Evolutionary conservation across 1,140 invertebrate species (phyloP).

Genomic region (Ruditapes philippinarum): DNA sequence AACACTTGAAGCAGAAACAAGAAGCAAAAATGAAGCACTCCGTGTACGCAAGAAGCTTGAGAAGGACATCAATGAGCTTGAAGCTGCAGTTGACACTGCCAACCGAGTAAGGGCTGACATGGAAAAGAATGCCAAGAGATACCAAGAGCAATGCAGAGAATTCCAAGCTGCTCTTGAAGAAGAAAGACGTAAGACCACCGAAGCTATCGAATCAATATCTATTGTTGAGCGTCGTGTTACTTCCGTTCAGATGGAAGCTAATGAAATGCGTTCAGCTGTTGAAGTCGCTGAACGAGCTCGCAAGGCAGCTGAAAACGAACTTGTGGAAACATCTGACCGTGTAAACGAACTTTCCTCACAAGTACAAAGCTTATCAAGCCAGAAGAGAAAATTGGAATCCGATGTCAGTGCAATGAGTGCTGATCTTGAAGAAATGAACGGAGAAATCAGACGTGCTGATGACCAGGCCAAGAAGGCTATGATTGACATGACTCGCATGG

Average conservation of each 20-base stretch:
- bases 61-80: constrained; percentile 99
- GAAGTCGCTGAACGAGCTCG: constrained; percentile 98
- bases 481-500: constrained; percentile 98
- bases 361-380: constrained; percentile 95
- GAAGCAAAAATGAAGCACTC: constrained; percentile 99
- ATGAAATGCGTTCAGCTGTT: constrained; percentile 97
- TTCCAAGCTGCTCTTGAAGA: constrained; percentile 95
- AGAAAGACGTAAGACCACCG: constrained; percentile 98
- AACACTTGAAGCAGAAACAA: constrained; percentile 98
- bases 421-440: constrained; percentile 86
- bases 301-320: constrained; percentile 98
- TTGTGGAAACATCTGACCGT: constrained; percentile 98
- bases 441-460: constrained; percentile 84
- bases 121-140: constrained; percentile 99
- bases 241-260: constrained; percentile 97
- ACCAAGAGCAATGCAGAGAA: constrained; percentile 97
- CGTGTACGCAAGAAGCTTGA: constrained; percentile 99
- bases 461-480: constrained; percentile 92
- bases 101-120: constrained; percentile 96
- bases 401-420: constrained; percentile 98
- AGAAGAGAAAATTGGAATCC: constrained; percentile 99
- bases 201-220: constrained; percentile 97
- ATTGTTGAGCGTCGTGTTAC: constrained; percentile 98
- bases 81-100: constrained; percentile 96
- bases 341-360: constrained; percentile 98